phyloP scores from a whole-genome alignment of 2,888 invertebrate species.

The Papilio protenor region DNA sequence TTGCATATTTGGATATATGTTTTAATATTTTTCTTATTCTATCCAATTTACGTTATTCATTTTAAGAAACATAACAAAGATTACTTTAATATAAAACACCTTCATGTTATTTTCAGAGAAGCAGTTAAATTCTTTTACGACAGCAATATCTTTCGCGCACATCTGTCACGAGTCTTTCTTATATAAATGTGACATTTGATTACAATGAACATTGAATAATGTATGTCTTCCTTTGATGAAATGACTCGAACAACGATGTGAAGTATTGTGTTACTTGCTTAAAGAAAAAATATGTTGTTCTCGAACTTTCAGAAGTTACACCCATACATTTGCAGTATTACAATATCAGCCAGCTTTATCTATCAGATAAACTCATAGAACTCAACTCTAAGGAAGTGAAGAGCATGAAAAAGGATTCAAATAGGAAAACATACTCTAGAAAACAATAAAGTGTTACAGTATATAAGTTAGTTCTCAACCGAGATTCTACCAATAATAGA shows the following conservation, averaged over 20 bases:
- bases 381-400: too few relatives aligned
- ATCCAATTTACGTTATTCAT: not conserved
- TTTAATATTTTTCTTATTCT: not conserved
- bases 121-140: conserved; percentile 18
- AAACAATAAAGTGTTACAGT: too few relatives aligned
- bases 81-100: not conserved
- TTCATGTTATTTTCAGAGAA: conserved; percentile 15
- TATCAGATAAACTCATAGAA: not conserved
- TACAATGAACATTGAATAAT: conserved; percentile 22
- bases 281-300: not conserved
- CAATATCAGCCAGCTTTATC: not conserved
- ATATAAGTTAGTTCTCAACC: too few relatives aligned
- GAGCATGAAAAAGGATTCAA: not conserved
- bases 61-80: not conserved
- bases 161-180: conserved; percentile 9
- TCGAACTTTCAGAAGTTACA: not conserved
- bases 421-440: too few relatives aligned
- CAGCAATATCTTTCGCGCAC: conserved; percentile 17
- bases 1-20: not conserved
- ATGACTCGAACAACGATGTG: not conserved
- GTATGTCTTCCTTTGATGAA: conserved; percentile 7
- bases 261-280: not conserved
- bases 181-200: conserved; percentile 18
- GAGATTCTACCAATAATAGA: too few relatives aligned
- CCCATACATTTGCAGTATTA: not conserved